These are phyloP conservation scores for Pipra filicauda DNA, from an alignment of 2,113 vertebrate genomes.

Conservation along the genomic window DNA sequence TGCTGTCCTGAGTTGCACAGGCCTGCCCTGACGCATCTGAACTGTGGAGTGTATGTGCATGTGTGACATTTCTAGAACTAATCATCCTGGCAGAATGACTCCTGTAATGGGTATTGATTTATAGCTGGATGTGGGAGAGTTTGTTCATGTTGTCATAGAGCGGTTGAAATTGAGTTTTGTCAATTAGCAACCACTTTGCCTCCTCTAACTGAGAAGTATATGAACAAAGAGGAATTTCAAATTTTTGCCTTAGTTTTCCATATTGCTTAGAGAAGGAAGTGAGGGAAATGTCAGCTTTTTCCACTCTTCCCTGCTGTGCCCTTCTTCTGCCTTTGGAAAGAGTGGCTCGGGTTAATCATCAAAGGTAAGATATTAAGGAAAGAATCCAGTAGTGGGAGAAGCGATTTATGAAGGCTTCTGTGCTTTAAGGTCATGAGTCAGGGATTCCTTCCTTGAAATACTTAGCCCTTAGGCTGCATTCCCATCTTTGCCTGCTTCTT, in stretches of 20 bases:
- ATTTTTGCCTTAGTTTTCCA: not conserved
- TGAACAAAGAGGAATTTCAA: not conserved
- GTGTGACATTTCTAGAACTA: not conserved
- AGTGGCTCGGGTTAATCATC: not conserved
- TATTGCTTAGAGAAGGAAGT: not conserved
- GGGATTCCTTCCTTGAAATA: not conserved
- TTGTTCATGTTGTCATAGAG: not conserved
- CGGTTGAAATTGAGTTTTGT: not conserved
- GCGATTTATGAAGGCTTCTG: not conserved
- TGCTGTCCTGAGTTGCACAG: not conserved
- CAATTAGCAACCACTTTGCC: not conserved
- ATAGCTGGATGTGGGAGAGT: not conserved
- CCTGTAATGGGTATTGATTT: not conserved
- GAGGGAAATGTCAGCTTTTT: not conserved
- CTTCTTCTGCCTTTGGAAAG: not conserved
- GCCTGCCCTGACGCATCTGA: not conserved
- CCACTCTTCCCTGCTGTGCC: not conserved
- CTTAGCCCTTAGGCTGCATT: not conserved
- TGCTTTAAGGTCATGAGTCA: conserved; percentile 19
- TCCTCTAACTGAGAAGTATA: not conserved
- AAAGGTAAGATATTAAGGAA: conserved; percentile 7
- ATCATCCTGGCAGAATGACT: not conserved
- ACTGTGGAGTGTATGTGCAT: not conserved
- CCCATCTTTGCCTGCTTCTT: not conserved
- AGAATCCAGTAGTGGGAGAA: not conserved